Evolutionary conservation across 2,797 vertebrate species (phyloP).

Genomic region (Chiloscyllium punctatum): DNA sequence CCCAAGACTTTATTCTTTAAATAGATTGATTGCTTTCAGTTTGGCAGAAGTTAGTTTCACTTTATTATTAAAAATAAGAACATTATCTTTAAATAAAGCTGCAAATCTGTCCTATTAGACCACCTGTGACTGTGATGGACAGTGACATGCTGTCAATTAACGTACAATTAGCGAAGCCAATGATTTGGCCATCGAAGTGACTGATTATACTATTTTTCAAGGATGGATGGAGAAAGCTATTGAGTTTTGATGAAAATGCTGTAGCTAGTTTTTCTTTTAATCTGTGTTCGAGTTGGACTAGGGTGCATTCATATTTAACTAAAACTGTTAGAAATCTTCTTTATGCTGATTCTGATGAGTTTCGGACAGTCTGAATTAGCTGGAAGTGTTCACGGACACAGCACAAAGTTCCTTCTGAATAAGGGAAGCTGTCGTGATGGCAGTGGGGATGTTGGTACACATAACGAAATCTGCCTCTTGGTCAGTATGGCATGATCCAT

Average conservation of each 20-base stretch:
- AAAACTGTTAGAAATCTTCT: not conserved
- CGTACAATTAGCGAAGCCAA: not conserved
- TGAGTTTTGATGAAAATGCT: not conserved
- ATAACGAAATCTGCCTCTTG: too few relatives aligned
- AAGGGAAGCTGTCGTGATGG: not conserved
- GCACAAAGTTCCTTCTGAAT: not conserved
- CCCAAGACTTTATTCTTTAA: not conserved
- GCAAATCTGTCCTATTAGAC: too few relatives aligned
- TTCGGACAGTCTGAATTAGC: not conserved
- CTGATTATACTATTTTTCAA: not conserved
- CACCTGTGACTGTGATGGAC: not conserved
- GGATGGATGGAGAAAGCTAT: not conserved
- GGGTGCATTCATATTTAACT: not conserved
- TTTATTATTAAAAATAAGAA: not conserved
- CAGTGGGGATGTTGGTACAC: not conserved
- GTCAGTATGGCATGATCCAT: too few relatives aligned
- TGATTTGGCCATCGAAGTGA: not conserved
- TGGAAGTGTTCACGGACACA: not conserved
- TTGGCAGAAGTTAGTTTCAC: slow-evolving; percentile 1
- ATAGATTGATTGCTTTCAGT: not conserved
- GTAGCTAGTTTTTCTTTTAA: not conserved
- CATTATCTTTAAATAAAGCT: not conserved
- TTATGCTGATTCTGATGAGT: too few relatives aligned
- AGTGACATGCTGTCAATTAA: not conserved
- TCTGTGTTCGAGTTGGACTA: not conserved